Percentiles rank a stretch among this genome's conserved stretches.
Evolutionary conservation across 2,113 vertebrate genomes (phyloP).

Genomic region (Galemys pyrenaicus): DNA sequence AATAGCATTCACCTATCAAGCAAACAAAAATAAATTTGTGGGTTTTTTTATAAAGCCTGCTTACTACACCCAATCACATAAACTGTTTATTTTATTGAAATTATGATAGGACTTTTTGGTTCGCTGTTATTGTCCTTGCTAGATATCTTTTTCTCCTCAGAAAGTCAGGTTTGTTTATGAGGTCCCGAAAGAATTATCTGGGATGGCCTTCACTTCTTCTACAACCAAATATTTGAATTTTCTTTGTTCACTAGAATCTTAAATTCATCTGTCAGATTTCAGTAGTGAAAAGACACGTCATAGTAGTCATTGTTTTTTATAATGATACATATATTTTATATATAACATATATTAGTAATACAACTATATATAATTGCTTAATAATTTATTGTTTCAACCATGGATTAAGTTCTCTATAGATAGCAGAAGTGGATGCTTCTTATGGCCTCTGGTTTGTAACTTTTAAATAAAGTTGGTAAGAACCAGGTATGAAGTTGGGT

Average conservation of each 20-base stretch:
- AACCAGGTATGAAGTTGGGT: background rate
- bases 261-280: background rate
- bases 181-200: constrained; percentile 11
- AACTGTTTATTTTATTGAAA: background rate
- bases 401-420: background rate
- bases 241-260: background rate
- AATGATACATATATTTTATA: background rate
- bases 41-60: background rate
- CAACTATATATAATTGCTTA: background rate
- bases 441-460: constrained; percentile 43
- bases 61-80: background rate
- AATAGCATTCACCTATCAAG: constrained; percentile 57
- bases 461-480: constrained; percentile 43
- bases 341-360: background rate
- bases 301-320: background rate
- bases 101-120: background rate
- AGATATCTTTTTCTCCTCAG: background rate
- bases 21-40: constrained; percentile 16
- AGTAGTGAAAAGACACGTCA: background rate
- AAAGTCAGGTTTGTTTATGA: background rate
- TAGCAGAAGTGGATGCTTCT: background rate
- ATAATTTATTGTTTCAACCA: background rate
- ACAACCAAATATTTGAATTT: background rate
- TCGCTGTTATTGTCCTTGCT: background rate
- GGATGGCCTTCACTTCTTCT: background rate